Evolutionary conservation across 35 echinoderm and acorn worm genomes (phyloP).

Genomic region (Ophioderma brevispina): DNA sequence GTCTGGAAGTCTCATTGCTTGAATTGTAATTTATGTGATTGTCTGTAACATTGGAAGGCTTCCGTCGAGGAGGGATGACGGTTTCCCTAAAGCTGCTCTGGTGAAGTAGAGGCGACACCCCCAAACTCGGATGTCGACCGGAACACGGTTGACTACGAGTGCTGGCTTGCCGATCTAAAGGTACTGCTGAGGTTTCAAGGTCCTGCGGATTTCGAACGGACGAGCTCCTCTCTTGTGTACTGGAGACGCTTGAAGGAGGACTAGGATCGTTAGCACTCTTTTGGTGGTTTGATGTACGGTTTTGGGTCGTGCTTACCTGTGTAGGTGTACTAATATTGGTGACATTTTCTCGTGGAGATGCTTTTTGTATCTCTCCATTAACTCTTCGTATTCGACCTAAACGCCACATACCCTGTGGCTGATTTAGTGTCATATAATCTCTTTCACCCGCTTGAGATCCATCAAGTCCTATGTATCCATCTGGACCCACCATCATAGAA

Average conservation of each 20-base stretch:
- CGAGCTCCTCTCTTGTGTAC: constrained; percentile 16
- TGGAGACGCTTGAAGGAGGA: constrained; percentile 17
- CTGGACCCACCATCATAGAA: constrained; percentile 59
- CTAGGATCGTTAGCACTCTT: constrained; percentile 20
- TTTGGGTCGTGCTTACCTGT: not conserved
- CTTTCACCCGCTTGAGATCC: constrained; percentile 85
- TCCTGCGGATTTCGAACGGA: constrained; percentile 14
- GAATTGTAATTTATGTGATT: not conserved
- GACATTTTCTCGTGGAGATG: constrained; percentile 41
- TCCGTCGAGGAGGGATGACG: not conserved
- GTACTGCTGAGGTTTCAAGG: not conserved
- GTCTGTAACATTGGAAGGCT: not conserved
- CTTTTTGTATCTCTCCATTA: constrained; percentile 21
- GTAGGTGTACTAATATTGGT: constrained; percentile 11
- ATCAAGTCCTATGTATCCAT: constrained; percentile 94
- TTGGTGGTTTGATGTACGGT: not conserved
- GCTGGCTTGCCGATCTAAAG: not conserved
- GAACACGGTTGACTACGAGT: not conserved
- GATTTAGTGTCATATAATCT: constrained; percentile 92
- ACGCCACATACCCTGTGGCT: constrained; percentile 82
- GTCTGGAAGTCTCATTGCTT: not conserved
- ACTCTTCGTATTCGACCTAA: constrained; percentile 53
- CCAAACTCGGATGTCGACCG: not conserved
- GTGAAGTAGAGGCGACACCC: not conserved
- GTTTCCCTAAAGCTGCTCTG: not conserved